Conservation (phyloP, 2,888 invertebrate genomes). For the Perdita meconis region DNA sequence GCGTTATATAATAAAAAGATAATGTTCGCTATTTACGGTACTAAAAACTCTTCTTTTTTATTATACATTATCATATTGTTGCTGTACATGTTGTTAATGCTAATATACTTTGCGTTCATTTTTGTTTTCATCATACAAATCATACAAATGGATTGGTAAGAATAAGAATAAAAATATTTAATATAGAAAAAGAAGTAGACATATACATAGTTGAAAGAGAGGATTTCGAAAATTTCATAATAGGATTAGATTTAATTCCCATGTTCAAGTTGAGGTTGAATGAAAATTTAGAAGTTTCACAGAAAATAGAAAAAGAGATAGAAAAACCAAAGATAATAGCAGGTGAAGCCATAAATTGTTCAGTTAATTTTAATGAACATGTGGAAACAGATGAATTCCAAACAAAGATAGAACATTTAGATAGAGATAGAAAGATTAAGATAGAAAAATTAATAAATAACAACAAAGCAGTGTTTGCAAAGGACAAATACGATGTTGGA, state of each 20-base stretch:
- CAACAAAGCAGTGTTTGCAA: constrained; percentile 3
- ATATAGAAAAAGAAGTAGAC: not conserved
- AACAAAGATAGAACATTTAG: constrained; percentile 3
- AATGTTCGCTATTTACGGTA: too few relatives aligned
- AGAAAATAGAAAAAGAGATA: not conserved
- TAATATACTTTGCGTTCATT: too few relatives aligned
- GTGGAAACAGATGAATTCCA: constrained; percentile 7
- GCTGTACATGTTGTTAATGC: too few relatives aligned
- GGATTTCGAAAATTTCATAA: constrained; percentile 7
- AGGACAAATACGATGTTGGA: constrained; percentile 15
- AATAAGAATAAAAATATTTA: constrained; percentile 3
- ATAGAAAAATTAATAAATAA: constrained; percentile 16
- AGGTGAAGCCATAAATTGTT: not conserved
- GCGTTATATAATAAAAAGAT: too few relatives aligned
- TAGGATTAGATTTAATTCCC: constrained; percentile 1
- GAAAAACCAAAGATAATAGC: not conserved
- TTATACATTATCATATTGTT: too few relatives aligned
- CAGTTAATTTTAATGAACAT: constrained; percentile 20
- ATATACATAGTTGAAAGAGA: not conserved
- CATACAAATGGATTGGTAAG: not conserved
- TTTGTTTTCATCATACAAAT: too few relatives aligned
- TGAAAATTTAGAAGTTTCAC: not conserved
- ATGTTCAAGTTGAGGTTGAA: not conserved
- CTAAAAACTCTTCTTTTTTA: too few relatives aligned
- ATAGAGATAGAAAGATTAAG: not conserved